A percentile compares a stretch with the other conserved stretches of the same genome.
Evolutionary conservation across 2,888 invertebrate species (phyloP).

Genomic region (Phortica magna): DNA sequence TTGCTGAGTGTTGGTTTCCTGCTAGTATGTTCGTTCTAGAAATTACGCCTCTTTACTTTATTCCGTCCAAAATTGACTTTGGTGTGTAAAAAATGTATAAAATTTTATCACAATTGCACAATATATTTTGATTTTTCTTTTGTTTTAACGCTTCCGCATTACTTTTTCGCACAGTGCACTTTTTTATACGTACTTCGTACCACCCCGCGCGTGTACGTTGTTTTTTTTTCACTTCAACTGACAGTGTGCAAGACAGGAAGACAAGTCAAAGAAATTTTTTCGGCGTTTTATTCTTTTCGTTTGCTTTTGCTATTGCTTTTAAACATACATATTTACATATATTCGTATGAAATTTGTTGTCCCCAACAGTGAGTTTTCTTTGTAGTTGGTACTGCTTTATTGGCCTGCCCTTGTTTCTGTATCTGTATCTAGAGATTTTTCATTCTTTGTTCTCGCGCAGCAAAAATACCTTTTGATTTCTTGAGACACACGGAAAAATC

Average conservation of each 20-base stretch:
- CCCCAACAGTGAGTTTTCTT: neutral
- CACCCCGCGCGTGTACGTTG: neutral
- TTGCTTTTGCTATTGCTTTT: neutral
- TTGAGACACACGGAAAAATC: conserved; percentile 12
- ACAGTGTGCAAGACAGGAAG: conserved; percentile 8
- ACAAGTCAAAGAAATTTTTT: conserved; percentile 19
- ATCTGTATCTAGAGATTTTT: neutral
- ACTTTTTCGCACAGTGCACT: conserved; percentile 19
- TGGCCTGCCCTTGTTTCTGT: neutral
- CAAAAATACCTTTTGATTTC: conserved; percentile 19
- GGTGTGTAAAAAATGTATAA: conserved; percentile 15
- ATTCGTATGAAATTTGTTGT: neutral
- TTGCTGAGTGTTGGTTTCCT: conserved; percentile 25
- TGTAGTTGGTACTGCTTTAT: neutral
- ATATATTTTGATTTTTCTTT: conserved; percentile 5
- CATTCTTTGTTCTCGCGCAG: conserved; percentile 26
- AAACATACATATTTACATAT: neutral
- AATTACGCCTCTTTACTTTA: neutral
- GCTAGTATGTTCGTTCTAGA: conserved; percentile 4
- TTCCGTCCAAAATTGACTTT: neutral
- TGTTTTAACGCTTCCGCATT: conserved; percentile 17
- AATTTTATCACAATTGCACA: conserved; percentile 31
- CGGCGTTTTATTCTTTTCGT: neutral
- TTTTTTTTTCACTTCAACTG: conserved; percentile 5
- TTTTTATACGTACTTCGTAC: neutral